Evolutionary conservation across 92 coral and sea anemone species (phyloP).

Genomic region (Chrysogorgia sp.): DNA sequence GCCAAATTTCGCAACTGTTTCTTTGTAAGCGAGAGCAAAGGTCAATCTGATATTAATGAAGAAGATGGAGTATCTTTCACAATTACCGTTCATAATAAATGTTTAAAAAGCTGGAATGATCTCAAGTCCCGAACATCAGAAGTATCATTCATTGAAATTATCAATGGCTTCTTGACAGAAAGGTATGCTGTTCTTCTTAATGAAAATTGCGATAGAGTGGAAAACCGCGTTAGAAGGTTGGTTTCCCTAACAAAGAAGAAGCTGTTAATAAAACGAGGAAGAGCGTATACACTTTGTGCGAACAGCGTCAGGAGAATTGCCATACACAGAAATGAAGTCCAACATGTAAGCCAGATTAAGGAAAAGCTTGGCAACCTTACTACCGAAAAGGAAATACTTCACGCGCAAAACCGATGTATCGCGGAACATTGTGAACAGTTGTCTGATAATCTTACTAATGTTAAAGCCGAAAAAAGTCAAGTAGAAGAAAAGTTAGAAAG

Average conservation of each 20-base stretch:
- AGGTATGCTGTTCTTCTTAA: not conserved
- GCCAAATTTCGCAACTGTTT: too few relatives aligned
- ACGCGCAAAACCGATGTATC: too few relatives aligned
- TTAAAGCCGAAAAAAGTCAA: not conserved
- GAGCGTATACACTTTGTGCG: not conserved
- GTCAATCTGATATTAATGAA: too few relatives aligned
- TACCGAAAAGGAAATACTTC: not conserved
- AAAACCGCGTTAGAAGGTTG: conserved; percentile 1
- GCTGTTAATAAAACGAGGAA: not conserved
- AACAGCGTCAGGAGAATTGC: not conserved
- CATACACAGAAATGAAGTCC: not conserved
- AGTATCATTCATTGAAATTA: not conserved
- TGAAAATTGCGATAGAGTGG: not conserved
- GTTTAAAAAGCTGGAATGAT: conserved; percentile 8
- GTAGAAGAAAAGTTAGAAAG: not conserved
- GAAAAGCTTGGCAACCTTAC: not conserved
- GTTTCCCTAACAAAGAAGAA: not conserved
- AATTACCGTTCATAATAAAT: not conserved
- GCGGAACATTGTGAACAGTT: not conserved
- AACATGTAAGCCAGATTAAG: not conserved
- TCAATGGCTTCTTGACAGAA: not conserved
- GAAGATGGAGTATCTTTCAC: too few relatives aligned
- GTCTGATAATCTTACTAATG: not conserved
- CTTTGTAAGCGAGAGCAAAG: too few relatives aligned
- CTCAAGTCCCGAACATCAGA: not conserved